These are phyloP conservation scores for Dryocosmus kuriphilus DNA, from an alignment of 2,888 invertebrate species.

Conservation along the genomic window DNA sequence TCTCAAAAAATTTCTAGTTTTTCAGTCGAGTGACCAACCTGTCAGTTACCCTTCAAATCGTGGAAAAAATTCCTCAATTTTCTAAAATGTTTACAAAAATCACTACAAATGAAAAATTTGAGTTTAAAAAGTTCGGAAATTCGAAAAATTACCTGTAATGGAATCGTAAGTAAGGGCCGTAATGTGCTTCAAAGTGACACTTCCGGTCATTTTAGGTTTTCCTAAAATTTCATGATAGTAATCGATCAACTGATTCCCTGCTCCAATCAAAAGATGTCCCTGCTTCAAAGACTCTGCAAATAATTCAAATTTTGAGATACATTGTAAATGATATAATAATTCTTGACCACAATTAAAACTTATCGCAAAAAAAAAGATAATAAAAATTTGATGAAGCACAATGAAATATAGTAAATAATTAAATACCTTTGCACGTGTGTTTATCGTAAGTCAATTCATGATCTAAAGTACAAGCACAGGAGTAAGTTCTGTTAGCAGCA, in stretches of 20 bases:
- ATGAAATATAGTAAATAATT: neutral
- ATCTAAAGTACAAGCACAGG: slow-evolving; percentile 89
- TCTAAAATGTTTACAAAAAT: no score
- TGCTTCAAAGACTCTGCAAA: slow-evolving; percentile 66
- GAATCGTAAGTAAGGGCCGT: slow-evolving; percentile 85
- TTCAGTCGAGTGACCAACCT: no score
- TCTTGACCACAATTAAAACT: neutral
- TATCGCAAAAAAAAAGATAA: neutral
- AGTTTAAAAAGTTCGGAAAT: neutral
- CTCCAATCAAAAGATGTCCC: slow-evolving; percentile 81
- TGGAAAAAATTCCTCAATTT: no score
- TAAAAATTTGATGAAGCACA: no score
- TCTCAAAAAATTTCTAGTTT: no score
- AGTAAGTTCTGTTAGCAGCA: slow-evolving; percentile 79
- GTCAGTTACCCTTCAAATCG: no score
- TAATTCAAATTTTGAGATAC: neutral
- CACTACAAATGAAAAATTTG: no score
- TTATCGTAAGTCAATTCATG: slow-evolving; percentile 81
- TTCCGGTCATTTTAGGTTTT: slow-evolving; percentile 80
- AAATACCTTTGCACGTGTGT: slow-evolving; percentile 80
- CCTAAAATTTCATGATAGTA: slow-evolving; percentile 85
- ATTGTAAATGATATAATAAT: neutral
- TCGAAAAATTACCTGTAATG: slow-evolving; percentile 75
- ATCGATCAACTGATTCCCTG: slow-evolving; percentile 80
- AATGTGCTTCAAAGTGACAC: slow-evolving; percentile 78